Evolutionary conservation across 2,888 invertebrate species (phyloP), one percentile per base, ranked within the genome.

Genomic region (Shargacucullia verbasci): DNA sequence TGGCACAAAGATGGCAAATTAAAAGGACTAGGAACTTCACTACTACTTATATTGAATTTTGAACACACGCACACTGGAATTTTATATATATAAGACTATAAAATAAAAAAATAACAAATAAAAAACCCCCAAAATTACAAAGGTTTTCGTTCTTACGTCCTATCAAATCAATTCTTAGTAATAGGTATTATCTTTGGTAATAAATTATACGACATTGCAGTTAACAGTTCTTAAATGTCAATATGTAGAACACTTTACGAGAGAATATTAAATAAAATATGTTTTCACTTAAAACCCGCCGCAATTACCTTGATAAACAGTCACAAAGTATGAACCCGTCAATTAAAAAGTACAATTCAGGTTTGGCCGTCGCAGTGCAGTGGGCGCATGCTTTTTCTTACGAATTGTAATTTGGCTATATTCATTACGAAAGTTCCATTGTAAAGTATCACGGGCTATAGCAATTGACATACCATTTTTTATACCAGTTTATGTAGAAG

Each of bases 181-280:
- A 47, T 7, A 31, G 2, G 3, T 40, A 49, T 48, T 15, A 29
- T 14, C 59, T 67, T 70, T 65, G 56, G 61, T 60, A 66, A 71
- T 66, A 53, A 60, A 56, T 71, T 61, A 60, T 66, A 33, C 44
- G 58, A 56, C 47, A 44, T 50, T 56, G 35, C 55, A 5, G 59
- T 57, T 49, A 37, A 34, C 54, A 49, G 43, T 76, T 11, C 62
- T 65, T 48, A 62, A 72, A 73, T 73, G 76, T 78, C 85, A 84
- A 88, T 88, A 91, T 87, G 84, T 89, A 84, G 91, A 91, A 86
- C 92, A 88, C 79, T 82, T 80, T 82, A 84, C 86, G 81, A 87
- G 87, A 89, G 85, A 87, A 79, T 88, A 84, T 81, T 79, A 85
- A 87, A 85, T 82, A 84, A 71, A 86, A 84, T 84, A 84, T 78